Base-by-base conservation (phyloP, 1,140 invertebrate species). In the Caenorhabditis tropicalis region DNA sequence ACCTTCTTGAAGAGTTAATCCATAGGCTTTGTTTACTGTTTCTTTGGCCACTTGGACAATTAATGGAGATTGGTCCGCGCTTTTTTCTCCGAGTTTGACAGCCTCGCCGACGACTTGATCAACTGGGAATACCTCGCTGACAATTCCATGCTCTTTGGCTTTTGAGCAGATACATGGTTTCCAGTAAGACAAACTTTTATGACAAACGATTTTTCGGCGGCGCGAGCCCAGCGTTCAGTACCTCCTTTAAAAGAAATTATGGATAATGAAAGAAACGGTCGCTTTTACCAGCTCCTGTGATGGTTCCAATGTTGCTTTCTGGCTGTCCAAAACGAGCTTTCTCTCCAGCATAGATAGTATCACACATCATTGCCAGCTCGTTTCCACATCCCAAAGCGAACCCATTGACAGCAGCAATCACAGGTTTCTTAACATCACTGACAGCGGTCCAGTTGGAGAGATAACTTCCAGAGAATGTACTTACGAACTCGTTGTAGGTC, bases 361-460 rank as follows among this genome's bases (percentile, higher is more conserved):
- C 98, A 92, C 97, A 99, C 94, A 99, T 96, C 97, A 99, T 98
- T 0, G 97, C 97, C 31, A 99, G 89, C 92, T 99, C 98, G 92
- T 96, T 98, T 0, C 98, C 98, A 79, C 98, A 98, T 33, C 98
- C 97, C 27, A 82, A 36, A 27, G 79, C 79, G 36, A 51, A 85
- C 46, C 98, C 98, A 93, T 99, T 99, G 4, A 99, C 98, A 83
- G 97, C 98, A 83, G 98, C 98, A 89, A 99, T 98, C n/a, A 98
- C 92, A 21, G 98, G 98, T 91, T 99, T 99, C 53, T 92, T 94
- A 65, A 94, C 94, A 84, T 93, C 92, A 4, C 94, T 92, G 33
- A 99, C 92, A 65, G 93, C 91, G 82, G 94, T 94, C 97, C 97
- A 99, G 82, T 94, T 92, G 53, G 92, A 91, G 0, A 99, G 92